Evolutionary conservation across 1,140 invertebrate species (phyloP), one percentile per base, ranked within the genome.

Genomic region (Diorhabda elongata): DNA sequence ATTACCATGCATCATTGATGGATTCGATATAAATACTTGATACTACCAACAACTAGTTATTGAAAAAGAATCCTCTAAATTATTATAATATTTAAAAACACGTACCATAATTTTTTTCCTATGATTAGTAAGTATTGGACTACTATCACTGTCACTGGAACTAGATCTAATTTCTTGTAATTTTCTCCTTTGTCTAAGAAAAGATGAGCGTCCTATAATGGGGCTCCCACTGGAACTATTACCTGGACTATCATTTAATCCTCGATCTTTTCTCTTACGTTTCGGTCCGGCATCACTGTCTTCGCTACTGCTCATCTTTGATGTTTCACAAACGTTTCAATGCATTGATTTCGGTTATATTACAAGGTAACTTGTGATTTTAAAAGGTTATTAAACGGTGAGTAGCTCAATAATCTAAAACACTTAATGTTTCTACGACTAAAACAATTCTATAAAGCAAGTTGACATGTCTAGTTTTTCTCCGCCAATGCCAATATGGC

Each of bases 41-140:
- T 5, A 58, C n/a, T 8, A 26, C 9, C 44, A 11, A n/a, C 6
- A 64, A n/a, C 42, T 41, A 6, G 9, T 58, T 42, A 26, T 58
- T 64, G 9, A 7, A 63, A 64, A 44, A n/a, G 26, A 60, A 9
- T 9, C 6, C 6, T n/a, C 5, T 60, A 60, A 60, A 6, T 56
- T 8, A n/a, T 9, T 60, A 9, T 44, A 62, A 9, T 62, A 41
- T 3, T 8, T n/a, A 3, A 62, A 62, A 44, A 44, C 4, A 8
- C 76, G 62, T 78, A 78, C 77, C 66, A 58, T 64, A 62, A 78
- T 63, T 64, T 72, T 69, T 71, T 73, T 77, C 44, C 68, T 74
- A 71, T 69, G 71, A 42, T 66, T 64, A 4, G 56, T 59, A 57
- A 75, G 66, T 41, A 74, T 71, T 1, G 73, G 73, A 68, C 69